phyloP scores from a whole-genome alignment of 2,113 vertebrate species.

The Vimba vimba region DNA sequence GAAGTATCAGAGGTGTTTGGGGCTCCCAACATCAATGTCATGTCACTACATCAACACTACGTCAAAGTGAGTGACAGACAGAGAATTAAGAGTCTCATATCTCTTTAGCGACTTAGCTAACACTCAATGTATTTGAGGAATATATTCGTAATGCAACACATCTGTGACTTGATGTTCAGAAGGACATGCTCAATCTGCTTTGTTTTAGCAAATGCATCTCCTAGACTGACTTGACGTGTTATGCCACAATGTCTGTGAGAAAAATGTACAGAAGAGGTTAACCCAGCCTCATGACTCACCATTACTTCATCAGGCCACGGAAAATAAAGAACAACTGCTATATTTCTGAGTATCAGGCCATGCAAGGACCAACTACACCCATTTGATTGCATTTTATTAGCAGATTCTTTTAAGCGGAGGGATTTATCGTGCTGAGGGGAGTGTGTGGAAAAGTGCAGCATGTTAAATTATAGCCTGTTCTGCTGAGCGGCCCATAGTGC shows the following conservation, averaged over 20 bases:
- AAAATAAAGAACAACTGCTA: background rate
- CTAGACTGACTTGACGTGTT: background rate
- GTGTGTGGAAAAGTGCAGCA: constrained; percentile 36
- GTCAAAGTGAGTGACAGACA: too few relatives aligned
- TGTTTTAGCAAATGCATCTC: background rate
- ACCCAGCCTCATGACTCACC: background rate
- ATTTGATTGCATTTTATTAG: background rate
- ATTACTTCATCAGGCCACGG: background rate
- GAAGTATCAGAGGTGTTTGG: too few relatives aligned
- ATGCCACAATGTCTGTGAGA: background rate
- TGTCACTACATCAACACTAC: too few relatives aligned
- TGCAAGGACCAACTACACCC: background rate
- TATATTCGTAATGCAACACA: background rate
- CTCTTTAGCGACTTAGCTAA: background rate
- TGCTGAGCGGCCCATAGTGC: background rate
- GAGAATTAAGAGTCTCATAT: too few relatives aligned
- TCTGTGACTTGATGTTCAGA: background rate
- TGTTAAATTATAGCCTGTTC: constrained; percentile 36
- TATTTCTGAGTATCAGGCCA: background rate
- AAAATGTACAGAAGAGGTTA: background rate
- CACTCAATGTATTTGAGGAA: background rate
- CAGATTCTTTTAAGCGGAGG: background rate
- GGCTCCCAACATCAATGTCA: too few relatives aligned
- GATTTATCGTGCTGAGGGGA: constrained; percentile 6
- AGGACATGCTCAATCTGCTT: background rate